Evolutionary conservation across 2,888 invertebrate genomes (phyloP).

Genomic region (Chrysomela aeneicollis): DNA sequence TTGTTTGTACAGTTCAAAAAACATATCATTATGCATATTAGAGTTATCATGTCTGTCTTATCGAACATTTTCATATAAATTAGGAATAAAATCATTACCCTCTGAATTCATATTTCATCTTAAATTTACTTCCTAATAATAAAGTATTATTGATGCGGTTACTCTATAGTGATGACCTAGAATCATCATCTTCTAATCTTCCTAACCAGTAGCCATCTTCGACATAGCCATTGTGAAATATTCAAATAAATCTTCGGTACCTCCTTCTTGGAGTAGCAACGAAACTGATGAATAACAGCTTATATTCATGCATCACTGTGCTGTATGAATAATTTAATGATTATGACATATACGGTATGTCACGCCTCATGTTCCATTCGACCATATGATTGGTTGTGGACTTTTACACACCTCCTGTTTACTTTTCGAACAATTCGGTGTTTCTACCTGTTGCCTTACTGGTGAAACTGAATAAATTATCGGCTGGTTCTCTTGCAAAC

Average conservation of each 20-base stretch:
- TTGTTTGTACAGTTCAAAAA: too few relatives aligned
- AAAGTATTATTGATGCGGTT: too few relatives aligned
- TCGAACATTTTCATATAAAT: too few relatives aligned
- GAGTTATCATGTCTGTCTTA: too few relatives aligned
- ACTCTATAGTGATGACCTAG: too few relatives aligned
- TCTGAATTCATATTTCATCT: too few relatives aligned
- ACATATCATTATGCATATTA: too few relatives aligned
- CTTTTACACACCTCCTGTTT: conserved; percentile 55
- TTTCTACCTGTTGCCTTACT: conserved; percentile 42
- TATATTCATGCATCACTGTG: conserved; percentile 47
- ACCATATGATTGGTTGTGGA: conserved; percentile 50
- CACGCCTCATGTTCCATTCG: conserved; percentile 51
- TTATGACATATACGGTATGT: conserved; percentile 54
- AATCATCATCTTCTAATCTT: too few relatives aligned
- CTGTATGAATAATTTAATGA: conserved; percentile 52
- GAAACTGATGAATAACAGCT: conserved; percentile 32
- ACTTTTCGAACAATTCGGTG: conserved; percentile 51
- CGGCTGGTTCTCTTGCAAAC: conserved; percentile 5
- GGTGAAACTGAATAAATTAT: conserved; percentile 34
- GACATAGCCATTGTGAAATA: background rate
- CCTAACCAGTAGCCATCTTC: too few relatives aligned
- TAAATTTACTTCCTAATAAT: too few relatives aligned
- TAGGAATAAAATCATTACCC: too few relatives aligned
- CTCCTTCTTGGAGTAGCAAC: conserved; percentile 8
- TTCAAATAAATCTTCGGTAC: background rate